Base-by-base conservation (phyloP, 2,888 invertebrate genomes). In the Ennomos quercinarius region DNA sequence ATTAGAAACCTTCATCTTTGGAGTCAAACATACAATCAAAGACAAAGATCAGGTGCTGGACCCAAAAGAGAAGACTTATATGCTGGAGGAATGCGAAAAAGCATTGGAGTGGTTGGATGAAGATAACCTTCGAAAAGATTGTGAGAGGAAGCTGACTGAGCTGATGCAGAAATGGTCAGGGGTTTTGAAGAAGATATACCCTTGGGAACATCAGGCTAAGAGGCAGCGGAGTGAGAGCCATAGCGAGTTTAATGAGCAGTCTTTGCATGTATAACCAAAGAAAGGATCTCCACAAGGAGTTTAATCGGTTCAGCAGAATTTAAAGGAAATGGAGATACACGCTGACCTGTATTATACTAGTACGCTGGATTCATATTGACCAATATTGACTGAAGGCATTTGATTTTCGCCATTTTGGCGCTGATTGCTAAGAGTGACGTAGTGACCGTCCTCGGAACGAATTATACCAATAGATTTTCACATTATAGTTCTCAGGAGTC, bases 1-100 rank as follows among this genome's bases (percentile, higher is more conserved):
- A 42, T 40, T 89, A 17, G 89, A 90, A 68, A 74, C 80, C 0
- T 89, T 86, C 39, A 71, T 89, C 2, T 89, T 81, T 45, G 79
- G 73, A 39, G 77, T 83, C 0, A 88, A 84, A 49, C 77, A 81
- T 34, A 71, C 72, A 0, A 71, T 87, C 0, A 54, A 67, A 0
- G 86, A 60, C 2, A 42, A 55, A 13, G 45, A 50, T 5, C 13
- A 58, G 2, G 2, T 53, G n/a, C n/a, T 67, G 0, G 56, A 44
- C 35, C 34, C 74, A 0, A 73, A 72, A 9, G 66, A 73, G 46
- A 87, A 86, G 13, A 64, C 65, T 0, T 71, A 67, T 1, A 82
- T 87, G 75, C 63, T 75, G 0, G 69, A 66, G 1, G 84, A 88
- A 64, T 84, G 77, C 39, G 64, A 80, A 27, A 63, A 64, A 2